Base-by-base conservation (phyloP, 2,797 vertebrate species). In the Furcifer pardalis region DNA sequence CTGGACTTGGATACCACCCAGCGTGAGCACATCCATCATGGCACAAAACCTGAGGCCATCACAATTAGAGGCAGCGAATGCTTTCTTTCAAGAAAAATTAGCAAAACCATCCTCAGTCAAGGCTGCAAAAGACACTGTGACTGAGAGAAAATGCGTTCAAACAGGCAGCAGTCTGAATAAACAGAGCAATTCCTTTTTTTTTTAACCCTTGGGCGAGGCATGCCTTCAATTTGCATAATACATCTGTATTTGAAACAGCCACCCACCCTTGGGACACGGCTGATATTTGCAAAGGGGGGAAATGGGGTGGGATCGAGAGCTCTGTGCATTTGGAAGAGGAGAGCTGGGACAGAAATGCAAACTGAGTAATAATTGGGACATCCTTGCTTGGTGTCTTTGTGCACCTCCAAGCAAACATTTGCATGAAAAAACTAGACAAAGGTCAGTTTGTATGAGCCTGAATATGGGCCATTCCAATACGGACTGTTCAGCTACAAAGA, bases 141-240 rank as follows among this genome's bases (percentile, higher is more conserved):
- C 3, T 5, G 1, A 86, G 52, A n/a, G 44, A 71, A 1, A 6
- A 10, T 44, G 35, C 30, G 49, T 12, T 76, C 0, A 0, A 81
- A 88, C 76, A 76, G 0, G 0, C 2, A 0, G 49, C 66, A 27
- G 5, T 27, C 42, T 66, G 85, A 73, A 81, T 84, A 78, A 63
- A 73, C 17, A 81, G 37, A 90, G 44, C 7, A 32, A 0, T 37
- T 87, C 83, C 78, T 21, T 25, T 3, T 46, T 52, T 68, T 30
- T n/a, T 6, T 42, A 86, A 85, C 87, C 83, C 82, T n/a, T 46
- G 52, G 79, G 86, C 83, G 84, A 89, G 73, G 82, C 84, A 90
- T 84, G 85, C 83, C 77, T 66, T 75, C 62, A 25, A 88, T 92
- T 83, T 93, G 85, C 84, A 84, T 81, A 42, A 89, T 79, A 83